These are phyloP conservation scores for Drosophila ogumai DNA, from an alignment of 1,140 invertebrate species.

Conservation along the genomic window DNA sequence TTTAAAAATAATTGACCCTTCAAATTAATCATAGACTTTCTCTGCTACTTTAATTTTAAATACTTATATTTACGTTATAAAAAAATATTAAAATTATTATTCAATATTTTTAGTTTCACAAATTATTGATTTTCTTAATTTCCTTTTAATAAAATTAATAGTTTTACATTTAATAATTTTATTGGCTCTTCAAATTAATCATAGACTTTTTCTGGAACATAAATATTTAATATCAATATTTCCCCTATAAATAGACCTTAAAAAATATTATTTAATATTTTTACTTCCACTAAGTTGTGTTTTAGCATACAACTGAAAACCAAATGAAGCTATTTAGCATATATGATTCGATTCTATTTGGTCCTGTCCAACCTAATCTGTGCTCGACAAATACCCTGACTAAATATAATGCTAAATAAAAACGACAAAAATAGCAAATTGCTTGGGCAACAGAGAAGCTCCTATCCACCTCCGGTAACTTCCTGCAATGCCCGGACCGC, in stretches of 20 bases:
- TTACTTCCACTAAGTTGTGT: neutral
- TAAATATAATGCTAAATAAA: conserved; percentile 34
- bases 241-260: neutral
- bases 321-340: conserved; percentile 6
- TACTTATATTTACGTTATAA: no score
- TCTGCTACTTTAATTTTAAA: no score
- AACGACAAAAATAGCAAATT: conserved; percentile 29
- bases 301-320: neutral
- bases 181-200: neutral
- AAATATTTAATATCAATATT: neutral
- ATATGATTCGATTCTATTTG: neutral
- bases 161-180: neutral
- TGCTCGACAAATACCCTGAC: conserved; percentile 29
- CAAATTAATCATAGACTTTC: neutral
- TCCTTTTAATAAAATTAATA: neutral
- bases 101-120: no score
- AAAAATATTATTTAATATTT: neutral
- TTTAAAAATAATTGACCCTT: neutral
- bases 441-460: conserved; percentile 31
- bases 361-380: conserved; percentile 4
- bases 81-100: no score
- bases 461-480: conserved; percentile 16
- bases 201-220: neutral
- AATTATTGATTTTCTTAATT: no score
- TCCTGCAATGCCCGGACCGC: conserved; percentile 18